Percentiles rank a stretch among this genome's conserved stretches.
Evolutionary conservation across 2,113 vertebrate genomes (phyloP).

Genomic region (Leiothrix lutea): DNA sequence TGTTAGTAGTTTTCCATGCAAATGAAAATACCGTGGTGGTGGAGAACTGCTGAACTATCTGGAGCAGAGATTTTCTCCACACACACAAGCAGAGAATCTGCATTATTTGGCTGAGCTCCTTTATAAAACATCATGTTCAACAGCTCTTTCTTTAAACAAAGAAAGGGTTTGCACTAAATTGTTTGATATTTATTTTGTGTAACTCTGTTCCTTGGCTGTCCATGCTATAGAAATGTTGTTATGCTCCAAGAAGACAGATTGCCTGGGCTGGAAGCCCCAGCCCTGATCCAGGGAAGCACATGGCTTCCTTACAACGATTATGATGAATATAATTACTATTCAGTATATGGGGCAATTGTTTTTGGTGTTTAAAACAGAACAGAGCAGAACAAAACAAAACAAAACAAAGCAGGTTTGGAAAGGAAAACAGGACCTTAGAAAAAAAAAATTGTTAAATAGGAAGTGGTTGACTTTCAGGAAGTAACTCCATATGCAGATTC

Average conservation of each 20-base stretch:
- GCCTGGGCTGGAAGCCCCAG: constrained; percentile 10
- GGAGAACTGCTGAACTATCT: neutral
- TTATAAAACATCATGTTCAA: neutral
- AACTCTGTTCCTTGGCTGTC: neutral
- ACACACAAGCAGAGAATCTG: neutral
- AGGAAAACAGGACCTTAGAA: neutral
- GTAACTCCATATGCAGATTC: neutral
- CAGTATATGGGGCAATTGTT: constrained; percentile 31
- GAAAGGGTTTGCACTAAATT: neutral
- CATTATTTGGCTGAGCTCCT: neutral
- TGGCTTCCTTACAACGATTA: constrained; percentile 17
- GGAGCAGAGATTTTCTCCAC: neutral
- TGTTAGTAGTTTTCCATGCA: neutral
- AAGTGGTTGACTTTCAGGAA: constrained; percentile 46
- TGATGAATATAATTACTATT: constrained; percentile 24
- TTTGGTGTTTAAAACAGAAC: constrained; percentile 24
- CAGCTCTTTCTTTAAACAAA: neutral
- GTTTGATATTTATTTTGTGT: neutral
- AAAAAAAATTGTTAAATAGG: constrained; percentile 17
- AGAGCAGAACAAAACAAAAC: constrained; percentile 20
- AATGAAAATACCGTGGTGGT: neutral
- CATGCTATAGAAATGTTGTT: neutral
- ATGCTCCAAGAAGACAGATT: constrained; percentile 7
- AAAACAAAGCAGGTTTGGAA: constrained; percentile 17
- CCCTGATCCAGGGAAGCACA: constrained; percentile 46